These are phyloP conservation scores for Cygnus olor DNA, from an alignment of 2,797 vertebrate genomes.

Conservation along the genomic window DNA sequence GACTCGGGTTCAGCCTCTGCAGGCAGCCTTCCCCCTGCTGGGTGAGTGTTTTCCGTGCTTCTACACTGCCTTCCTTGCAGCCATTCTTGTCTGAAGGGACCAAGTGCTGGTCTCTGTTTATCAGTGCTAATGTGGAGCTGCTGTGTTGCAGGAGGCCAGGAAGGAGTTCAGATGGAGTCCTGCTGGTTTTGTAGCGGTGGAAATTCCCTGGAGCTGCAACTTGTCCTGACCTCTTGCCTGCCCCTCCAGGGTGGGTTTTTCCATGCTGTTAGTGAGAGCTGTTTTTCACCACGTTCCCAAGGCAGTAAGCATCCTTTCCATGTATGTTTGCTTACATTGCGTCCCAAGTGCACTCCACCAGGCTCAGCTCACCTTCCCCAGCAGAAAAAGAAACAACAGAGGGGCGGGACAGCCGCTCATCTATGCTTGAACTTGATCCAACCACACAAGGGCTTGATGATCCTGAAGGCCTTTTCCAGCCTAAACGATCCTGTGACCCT, in stretches of 20 bases:
- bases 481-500: not conserved
- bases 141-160: not conserved
- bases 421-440: no score
- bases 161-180: not conserved
- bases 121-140: not conserved
- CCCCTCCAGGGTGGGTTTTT: slow-evolving; percentile 5
- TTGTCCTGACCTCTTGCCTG: not conserved
- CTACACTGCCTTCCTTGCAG: not conserved
- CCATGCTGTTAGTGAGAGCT: not conserved
- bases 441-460: no score
- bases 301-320: not conserved
- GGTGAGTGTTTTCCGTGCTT: not conserved
- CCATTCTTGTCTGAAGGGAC: not conserved
- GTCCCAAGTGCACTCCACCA: not conserved
- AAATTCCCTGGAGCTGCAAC: not conserved
- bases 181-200: not conserved
- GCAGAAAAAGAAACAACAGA: not conserved
- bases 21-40: not conserved
- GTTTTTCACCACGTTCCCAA: not conserved
- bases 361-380: not conserved
- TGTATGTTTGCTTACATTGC: not conserved
- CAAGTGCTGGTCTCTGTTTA: not conserved
- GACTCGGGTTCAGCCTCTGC: not conserved
- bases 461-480: no score
- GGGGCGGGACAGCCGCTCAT: not conserved